Evolutionary conservation across 2,888 invertebrate species (phyloP), one percentile per base, ranked within the genome.

Genomic region (Thereva unica): DNA sequence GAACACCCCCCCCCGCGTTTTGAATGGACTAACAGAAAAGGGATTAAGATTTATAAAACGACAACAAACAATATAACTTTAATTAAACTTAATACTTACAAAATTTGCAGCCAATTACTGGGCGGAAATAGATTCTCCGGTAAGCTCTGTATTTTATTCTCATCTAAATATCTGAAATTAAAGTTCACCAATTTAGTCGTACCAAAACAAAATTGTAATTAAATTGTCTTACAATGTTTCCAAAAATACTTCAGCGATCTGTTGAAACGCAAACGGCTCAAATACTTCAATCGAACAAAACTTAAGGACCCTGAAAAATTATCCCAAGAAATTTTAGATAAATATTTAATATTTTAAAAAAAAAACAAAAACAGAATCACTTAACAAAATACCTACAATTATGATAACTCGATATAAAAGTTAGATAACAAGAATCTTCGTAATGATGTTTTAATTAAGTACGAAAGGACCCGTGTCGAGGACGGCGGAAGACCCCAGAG

Each of bases 91-190:
- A 64, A 37, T 71, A 82, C 83, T 83, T 76, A 83, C 83, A 83
- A 72, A 52, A 76, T 76, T 71, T 75, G 75, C 66, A 83, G 73
- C 57, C 75, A 71, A 74, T 81, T 83, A 57, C 74, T 75, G 4
- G 73, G 69, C 9, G 79, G 73, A 73, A 83, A 83, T 45, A 82
- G 72, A 71, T 78, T 73, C 37, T 74, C 75, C 37, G 82, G 80
- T 67, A 83, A 72, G 41, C 71, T 72, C 64, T 74, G 73, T 67
- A 83, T 74, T 70, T 78, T 76, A 74, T 83, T 83, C 74, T 82
- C 82, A 73, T 83, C 82, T 75, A 83, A 74, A 74, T 83, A 78
- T 68, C 83, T 83, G 73, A 68, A 72, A 47, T n/a, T 10, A 10
- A 10, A 47, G 12, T n/a, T 1, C 5, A n/a, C 9, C 2, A 12